Evolutionary conservation across 2,113 vertebrate species (phyloP).

Genomic region (Aegithalos caudatus): DNA sequence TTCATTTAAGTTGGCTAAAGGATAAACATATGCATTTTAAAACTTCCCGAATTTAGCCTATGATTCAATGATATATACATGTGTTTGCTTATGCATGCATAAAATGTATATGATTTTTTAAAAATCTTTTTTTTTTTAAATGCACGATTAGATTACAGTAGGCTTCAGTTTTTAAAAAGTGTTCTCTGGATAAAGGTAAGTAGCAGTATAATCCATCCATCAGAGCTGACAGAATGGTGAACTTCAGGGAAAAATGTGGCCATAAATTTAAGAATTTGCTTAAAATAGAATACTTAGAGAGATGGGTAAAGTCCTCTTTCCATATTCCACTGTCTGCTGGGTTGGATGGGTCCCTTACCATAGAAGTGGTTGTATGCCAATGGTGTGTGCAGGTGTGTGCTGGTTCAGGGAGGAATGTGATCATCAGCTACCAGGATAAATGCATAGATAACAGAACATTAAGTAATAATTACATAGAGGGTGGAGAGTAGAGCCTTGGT

Average conservation of each 20-base stretch:
- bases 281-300: neutral
- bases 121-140: neutral
- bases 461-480: neutral
- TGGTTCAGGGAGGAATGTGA: neutral
- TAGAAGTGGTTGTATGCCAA: neutral
- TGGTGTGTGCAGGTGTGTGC: neutral
- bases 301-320: neutral
- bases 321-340: neutral
- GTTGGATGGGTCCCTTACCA: neutral
- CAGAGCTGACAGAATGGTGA: neutral
- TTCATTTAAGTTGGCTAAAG: neutral
- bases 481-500: neutral
- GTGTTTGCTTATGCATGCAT: neutral
- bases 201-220: neutral
- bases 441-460: neutral
- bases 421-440: neutral
- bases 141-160: neutral
- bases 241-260: neutral
- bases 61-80: neutral
- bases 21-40: neutral
- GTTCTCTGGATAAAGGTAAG: neutral
- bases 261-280: neutral
- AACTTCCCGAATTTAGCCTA: neutral
- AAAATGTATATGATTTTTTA: neutral
- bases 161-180: neutral